Base-by-base conservation (phyloP, 1,140 invertebrate species). In the Eueides isabella region DNA sequence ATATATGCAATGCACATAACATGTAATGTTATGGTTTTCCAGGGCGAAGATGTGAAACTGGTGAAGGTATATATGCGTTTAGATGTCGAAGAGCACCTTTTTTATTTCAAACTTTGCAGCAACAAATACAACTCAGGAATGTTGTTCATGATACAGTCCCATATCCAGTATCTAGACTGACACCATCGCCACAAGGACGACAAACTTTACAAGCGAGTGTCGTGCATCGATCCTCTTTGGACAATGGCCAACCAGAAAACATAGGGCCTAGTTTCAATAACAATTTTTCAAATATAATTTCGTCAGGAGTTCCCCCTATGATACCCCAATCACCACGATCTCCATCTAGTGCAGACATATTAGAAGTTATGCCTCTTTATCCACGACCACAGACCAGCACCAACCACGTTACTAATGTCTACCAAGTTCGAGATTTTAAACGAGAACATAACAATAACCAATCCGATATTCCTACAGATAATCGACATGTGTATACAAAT, bases 11-110 rank as follows among this genome's bases (percentile, higher is more conserved):
- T n/a, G n/a, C n/a, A n/a, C n/a, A n/a, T n/a, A n/a, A n/a, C n/a
- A n/a, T n/a, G n/a, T n/a, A n/a, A n/a, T 63, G 19, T 28, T 3
- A 28, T 69, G 19, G 44, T 65, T 82, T 88, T 76, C 7, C 75
- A 94, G 93, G 98, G 0, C 95, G 98, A 78, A 94, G 98, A 63
- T 99, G 98, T 90, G 96, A 97, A 41, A 99, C 98, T 0, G 99
- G 95, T 2, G 98, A 75, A 80, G 98, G 98, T 11, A 98, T 99
- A 79, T 99, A 98, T 94, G 98, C 98, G 9, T 99, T 99, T 89
- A 96, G 97, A 83, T 99, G 98, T 90, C 94, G 95, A 63, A 95
- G 97, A 88, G 98, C 99, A 30, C 97, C 98, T 83, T 93, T 96
- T 72, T 94, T 99, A n/a, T 99, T 99, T 90, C 97, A 97, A 83